A percentile compares a stretch with the other conserved stretches of the same genome.
Evolutionary conservation across 2,888 invertebrate genomes (phyloP).

Genomic region (Anthophora plumipes): DNA sequence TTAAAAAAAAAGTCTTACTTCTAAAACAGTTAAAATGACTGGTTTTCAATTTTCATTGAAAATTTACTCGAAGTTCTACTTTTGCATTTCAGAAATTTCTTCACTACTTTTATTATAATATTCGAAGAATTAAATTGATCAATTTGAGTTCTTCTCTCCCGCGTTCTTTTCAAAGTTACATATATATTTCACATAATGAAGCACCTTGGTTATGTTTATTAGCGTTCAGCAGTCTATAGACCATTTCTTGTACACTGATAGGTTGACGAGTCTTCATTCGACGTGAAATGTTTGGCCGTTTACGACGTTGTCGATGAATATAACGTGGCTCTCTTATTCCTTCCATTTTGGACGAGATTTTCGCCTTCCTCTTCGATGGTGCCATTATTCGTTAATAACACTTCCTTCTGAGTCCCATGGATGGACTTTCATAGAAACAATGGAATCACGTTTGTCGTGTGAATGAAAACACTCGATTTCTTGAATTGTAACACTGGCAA

Average conservation of each 20-base stretch:
- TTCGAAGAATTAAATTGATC: too few relatives aligned
- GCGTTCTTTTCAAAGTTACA: too few relatives aligned
- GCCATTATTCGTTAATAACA: conserved; percentile 61
- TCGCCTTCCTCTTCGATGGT: conserved; percentile 39
- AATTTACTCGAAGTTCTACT: too few relatives aligned
- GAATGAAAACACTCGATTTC: conserved; percentile 16
- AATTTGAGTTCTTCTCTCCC: too few relatives aligned
- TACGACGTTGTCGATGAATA: conserved; percentile 31
- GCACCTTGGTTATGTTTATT: conserved; percentile 61
- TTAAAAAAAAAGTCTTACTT: too few relatives aligned
- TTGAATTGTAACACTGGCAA: neutral
- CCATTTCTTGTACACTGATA: conserved; percentile 49
- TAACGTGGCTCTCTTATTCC: conserved; percentile 14
- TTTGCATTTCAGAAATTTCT: too few relatives aligned
- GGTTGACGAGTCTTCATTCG: conserved; percentile 24
- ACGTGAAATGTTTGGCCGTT: conserved; percentile 35
- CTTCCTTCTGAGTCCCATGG: neutral
- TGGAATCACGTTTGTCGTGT: conserved; percentile 9
- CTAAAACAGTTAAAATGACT: too few relatives aligned
- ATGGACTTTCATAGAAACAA: conserved; percentile 17
- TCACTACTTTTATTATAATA: too few relatives aligned
- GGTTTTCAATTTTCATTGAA: too few relatives aligned
- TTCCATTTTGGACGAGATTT: conserved; percentile 13
- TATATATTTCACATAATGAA: neutral
- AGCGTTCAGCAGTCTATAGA: conserved; percentile 54